phyloP scores from a whole-genome alignment of 2,888 invertebrate genomes.

The Dolichopus griseipennis region DNA sequence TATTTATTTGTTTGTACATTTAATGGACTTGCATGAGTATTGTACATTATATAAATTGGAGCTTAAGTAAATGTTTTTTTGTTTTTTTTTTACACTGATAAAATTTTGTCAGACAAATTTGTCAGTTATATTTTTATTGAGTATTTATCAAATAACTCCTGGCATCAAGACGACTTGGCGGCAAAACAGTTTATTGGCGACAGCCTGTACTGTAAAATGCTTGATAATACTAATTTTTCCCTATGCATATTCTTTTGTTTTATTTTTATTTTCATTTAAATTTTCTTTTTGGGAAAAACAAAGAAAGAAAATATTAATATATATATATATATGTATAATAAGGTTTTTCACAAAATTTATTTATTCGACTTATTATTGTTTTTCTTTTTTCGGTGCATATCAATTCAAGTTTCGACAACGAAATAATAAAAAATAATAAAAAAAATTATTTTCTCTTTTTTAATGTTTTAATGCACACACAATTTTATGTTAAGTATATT shows the following conservation, averaged over 20 bases:
- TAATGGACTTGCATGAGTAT: too few species aligned
- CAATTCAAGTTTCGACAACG: background rate
- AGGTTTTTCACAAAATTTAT: conserved; percentile 2
- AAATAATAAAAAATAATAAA: too few species aligned
- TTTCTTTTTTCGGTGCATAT: conserved; percentile 1
- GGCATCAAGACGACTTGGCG: conserved; percentile 4
- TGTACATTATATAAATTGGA: too few species aligned
- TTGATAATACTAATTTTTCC: too few species aligned
- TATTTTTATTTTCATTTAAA: too few species aligned
- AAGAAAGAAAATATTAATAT: background rate
- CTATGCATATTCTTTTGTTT: background rate
- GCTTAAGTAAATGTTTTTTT: too few species aligned
- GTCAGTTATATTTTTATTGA: background rate
- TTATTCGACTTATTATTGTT: background rate
- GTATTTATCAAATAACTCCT: background rate
- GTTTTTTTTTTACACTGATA: too few species aligned
- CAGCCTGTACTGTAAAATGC: background rate
- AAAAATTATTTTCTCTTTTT: too few species aligned
- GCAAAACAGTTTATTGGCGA: background rate
- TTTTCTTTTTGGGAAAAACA: background rate
- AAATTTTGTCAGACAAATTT: background rate
- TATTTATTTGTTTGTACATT: too few species aligned
- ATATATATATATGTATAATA: background rate
- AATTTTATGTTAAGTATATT: too few species aligned
- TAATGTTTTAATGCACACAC: too few species aligned